phyloP scores from a whole-genome alignment of 2,113 vertebrate species.

The Cisticola juncidis region DNA sequence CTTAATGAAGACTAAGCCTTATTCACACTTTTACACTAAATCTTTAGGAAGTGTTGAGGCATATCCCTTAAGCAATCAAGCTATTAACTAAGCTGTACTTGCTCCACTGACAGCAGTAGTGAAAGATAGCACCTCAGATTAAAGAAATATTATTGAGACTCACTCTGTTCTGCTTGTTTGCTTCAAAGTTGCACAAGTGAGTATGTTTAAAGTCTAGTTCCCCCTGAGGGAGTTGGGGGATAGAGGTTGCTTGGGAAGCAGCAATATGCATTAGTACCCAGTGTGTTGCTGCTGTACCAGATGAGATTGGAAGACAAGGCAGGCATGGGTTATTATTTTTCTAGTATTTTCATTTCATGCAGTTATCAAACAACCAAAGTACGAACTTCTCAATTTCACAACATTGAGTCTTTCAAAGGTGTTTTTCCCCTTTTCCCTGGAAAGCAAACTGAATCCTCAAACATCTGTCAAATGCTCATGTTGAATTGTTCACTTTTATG shows the following conservation, averaged over 20 bases:
- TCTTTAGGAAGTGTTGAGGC: not conserved
- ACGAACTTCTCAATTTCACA: not conserved
- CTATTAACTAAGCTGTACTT: not conserved
- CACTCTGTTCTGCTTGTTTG: not conserved
- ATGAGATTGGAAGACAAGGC: not conserved
- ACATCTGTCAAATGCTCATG: not conserved
- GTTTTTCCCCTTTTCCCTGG: not conserved
- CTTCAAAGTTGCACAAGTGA: not conserved
- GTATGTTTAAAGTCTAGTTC: not conserved
- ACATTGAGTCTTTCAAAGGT: not conserved
- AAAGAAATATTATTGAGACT: not conserved
- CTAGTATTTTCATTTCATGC: not conserved
- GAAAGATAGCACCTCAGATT: not conserved
- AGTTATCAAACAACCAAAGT: not conserved
- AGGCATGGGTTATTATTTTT: not conserved
- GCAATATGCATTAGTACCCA: not conserved
- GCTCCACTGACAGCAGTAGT: not conserved
- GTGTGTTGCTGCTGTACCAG: not conserved
- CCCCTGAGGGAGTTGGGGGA: not conserved
- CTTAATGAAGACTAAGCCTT: not conserved
- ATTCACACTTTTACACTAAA: not conserved
- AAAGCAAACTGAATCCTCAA: not conserved
- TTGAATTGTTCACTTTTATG: not conserved
- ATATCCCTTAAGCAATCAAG: accelerated
- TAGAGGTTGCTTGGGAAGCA: not conserved